These are phyloP conservation scores for Drosophila mojavensis DNA, from an alignment of 1,140 invertebrate species.

Conservation along the genomic window DNA sequence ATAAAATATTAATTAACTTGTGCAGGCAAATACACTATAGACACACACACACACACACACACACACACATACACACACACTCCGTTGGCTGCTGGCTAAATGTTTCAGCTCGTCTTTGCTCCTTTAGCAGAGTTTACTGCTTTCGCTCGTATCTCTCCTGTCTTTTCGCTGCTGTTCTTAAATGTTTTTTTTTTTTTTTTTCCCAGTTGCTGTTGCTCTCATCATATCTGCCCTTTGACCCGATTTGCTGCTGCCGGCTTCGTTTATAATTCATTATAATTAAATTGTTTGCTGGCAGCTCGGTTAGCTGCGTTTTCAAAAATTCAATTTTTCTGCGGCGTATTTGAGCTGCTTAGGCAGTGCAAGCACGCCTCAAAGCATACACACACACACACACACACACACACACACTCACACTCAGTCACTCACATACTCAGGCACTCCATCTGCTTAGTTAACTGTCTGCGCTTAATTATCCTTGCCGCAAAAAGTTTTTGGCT, in stretches of 20 bases:
- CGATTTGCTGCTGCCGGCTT: conserved; percentile 49
- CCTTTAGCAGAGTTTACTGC: conserved; percentile 24
- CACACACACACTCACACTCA: background rate
- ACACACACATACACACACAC: background rate
- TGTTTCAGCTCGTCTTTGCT: conserved; percentile 8
- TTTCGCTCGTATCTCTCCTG: conserved; percentile 56
- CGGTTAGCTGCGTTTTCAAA: conserved; percentile 43
- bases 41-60: background rate
- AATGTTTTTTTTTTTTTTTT: conserved; percentile 35
- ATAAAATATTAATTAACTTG: conserved; percentile 81
- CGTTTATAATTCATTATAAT: conserved; percentile 81
- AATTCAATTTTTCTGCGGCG: conserved; percentile 67
- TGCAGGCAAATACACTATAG: conserved; percentile 31
- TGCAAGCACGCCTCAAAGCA: conserved; percentile 38
- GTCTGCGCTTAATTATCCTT: conserved; percentile 70
- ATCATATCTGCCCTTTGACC: conserved; percentile 45
- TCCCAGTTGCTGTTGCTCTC: conserved; percentile 4
- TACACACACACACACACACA: background rate
- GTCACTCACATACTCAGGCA: too few species aligned
- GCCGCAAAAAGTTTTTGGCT: conserved; percentile 63
- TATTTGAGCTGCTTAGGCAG: conserved; percentile 32
- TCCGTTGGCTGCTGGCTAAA: conserved; percentile 20
- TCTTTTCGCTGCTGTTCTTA: conserved; percentile 17
- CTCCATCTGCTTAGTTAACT: conserved; percentile 48
- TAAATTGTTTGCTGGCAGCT: conserved; percentile 74